These are phyloP conservation scores for Orussus abietinus DNA, from an alignment of 1,140 invertebrate genomes.

Conservation along the genomic window DNA sequence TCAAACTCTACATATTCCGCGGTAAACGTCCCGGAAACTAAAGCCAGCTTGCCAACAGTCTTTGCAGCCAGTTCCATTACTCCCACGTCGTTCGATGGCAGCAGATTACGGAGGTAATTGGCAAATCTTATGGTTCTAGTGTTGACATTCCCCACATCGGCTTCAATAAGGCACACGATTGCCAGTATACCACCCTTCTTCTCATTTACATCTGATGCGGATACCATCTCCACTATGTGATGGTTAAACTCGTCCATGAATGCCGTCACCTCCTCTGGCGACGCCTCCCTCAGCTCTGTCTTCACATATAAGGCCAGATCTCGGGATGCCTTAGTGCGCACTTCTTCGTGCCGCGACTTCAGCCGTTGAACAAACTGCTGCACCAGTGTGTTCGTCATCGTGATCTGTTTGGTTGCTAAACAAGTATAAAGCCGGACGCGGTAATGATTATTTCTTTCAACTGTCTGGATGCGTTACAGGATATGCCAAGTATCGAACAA, in stretches of 20 bases:
- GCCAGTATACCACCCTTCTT: constrained; percentile 94
- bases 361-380: constrained; percentile 80
- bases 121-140: constrained; percentile 88
- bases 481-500: no score
- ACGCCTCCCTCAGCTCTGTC: constrained; percentile 86
- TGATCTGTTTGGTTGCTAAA: constrained; percentile 20
- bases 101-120: constrained; percentile 85
- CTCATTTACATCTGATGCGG: constrained; percentile 86
- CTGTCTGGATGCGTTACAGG: no score
- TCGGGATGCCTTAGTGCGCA: constrained; percentile 76
- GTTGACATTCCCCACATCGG: constrained; percentile 88
- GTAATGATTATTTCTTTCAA: no score
- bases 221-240: constrained; percentile 95
- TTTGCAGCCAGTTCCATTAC: constrained; percentile 96
- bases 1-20: constrained; percentile 96
- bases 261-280: constrained; percentile 82
- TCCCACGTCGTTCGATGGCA: constrained; percentile 84
- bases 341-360: constrained; percentile 84
- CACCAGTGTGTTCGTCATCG: constrained; percentile 63
- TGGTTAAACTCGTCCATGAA: constrained; percentile 96
- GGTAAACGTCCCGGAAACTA: constrained; percentile 88
- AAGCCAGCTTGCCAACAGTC: constrained; percentile 85
- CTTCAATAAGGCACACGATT: constrained; percentile 88
- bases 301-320: constrained; percentile 89
- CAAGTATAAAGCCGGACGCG: no score